A percentile compares a stretch with the other conserved stretches of the same genome.
Conservation (phyloP, 23 tunicate species). For the Trididemnum clinides region DNA sequence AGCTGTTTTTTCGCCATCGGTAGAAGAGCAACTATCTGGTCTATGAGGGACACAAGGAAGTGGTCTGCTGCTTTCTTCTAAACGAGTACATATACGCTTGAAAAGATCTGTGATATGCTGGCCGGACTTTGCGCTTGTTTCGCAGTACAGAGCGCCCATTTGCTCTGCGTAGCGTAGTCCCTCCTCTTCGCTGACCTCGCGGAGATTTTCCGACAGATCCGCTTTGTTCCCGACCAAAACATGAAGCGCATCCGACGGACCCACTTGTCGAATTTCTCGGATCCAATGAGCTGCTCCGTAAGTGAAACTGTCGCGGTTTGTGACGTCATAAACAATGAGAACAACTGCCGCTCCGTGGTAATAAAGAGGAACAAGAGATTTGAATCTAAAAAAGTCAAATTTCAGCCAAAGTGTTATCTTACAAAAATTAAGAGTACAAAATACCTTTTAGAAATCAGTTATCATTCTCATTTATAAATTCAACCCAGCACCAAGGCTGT, state of each 20-base stretch:
- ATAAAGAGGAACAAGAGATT: conserved; percentile 42
- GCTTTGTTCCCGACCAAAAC: conserved; percentile 54
- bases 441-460: too few species aligned
- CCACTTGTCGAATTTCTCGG: conserved; percentile 29
- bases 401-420: too few species aligned
- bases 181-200: conserved; percentile 29
- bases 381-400: conserved; percentile 32
- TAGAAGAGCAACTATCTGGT: background rate
- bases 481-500: too few species aligned
- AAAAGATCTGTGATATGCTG: background rate
- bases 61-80: background rate
- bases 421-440: too few species aligned
- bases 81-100: background rate
- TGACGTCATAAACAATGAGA: conserved; percentile 44
- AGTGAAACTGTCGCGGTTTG: background rate
- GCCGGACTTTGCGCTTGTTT: conserved; percentile 51
- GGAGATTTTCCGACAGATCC: conserved; percentile 20
- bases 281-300: conserved; percentile 17
- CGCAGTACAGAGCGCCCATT: conserved; percentile 25
- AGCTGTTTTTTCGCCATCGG: background rate
- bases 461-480: too few species aligned
- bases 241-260: conserved; percentile 26
- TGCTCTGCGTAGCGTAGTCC: conserved; percentile 27
- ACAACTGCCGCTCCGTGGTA: conserved; percentile 50
- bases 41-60: conserved; percentile 16